Evolutionary conservation across 1,140 invertebrate species (phyloP), one percentile per base, ranked within the genome.

Genomic region (Schlechtendalia chinensis): DNA sequence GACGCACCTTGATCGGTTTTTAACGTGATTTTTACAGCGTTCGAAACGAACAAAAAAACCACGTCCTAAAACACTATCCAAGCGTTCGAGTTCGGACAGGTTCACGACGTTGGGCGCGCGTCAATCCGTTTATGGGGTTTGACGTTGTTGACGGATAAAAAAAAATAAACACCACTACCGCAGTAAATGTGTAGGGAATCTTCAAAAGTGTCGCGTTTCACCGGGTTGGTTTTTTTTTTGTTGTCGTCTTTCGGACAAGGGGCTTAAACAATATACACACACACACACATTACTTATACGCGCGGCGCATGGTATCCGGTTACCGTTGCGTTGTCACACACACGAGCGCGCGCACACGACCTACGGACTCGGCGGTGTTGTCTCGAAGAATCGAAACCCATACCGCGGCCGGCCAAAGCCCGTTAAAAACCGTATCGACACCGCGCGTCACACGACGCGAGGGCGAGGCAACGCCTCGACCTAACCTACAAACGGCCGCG

Each of bases 121-220:
- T 74, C 56, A 74, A 74, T 74, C 71, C 71, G 22, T 74, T 74
- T 74, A 74, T 12, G 71, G 53, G 67, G 71, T 54, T 32, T 6
- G 53, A 12, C 17, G 24, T n/a, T 39, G 32, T n/a, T 3, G 32
- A 56, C 22, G 53, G 24, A 39, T 39, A 61, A 27, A 72, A 65
- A 65, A 74, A 74, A 53, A 74, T 12, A 17, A 74, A 74, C 50
- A 74, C 71, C 24, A 10, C 50, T 16, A n/a, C 17, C 10, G 53
- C 22, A 6, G n/a, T 50, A 19, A 16, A n/a, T 8, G 19, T 19
- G 12, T 19, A 50, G 32, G n/a, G 72, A 75, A 75, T 75, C 72
- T 75, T 54, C n/a, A 75, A 56, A 75, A 75, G 72, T 75, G 72
- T 75, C 72, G 11, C 56, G 29, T 75, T 75, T 75, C 72, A 59